Evolutionary conservation across 2,113 vertebrate genomes (phyloP).

Genomic region (Sus scrofa): T2T-Sscrofa CM000817.6:100527501-100528000

Average conservation of each 20-base stretch:
- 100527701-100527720: not conserved
- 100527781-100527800: constrained; percentile 81
- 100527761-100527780: constrained; percentile 76
- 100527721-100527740: constrained; percentile 69
- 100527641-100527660: not conserved
- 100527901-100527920: constrained; percentile 66
- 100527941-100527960: too few relatives aligned
- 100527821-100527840: constrained; percentile 81
- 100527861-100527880: constrained; percentile 83
- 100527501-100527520: not conserved
- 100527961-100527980: too few relatives aligned
- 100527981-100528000: too few relatives aligned
- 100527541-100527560: not conserved
- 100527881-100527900: constrained; percentile 65
- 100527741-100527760: constrained; percentile 73
- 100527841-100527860: constrained; percentile 76
- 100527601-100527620: constrained; percentile 39
- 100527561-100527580: not conserved
- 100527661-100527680: not conserved
- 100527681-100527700: constrained; percentile 28
- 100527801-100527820: constrained; percentile 82
- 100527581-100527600: not conserved
- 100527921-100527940: too few relatives aligned
- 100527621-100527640: constrained; percentile 20
- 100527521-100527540: not conserved